phyloP scores from a whole-genome alignment of 1,140 invertebrate genomes.

The Palaemon carinicauda region DNA sequence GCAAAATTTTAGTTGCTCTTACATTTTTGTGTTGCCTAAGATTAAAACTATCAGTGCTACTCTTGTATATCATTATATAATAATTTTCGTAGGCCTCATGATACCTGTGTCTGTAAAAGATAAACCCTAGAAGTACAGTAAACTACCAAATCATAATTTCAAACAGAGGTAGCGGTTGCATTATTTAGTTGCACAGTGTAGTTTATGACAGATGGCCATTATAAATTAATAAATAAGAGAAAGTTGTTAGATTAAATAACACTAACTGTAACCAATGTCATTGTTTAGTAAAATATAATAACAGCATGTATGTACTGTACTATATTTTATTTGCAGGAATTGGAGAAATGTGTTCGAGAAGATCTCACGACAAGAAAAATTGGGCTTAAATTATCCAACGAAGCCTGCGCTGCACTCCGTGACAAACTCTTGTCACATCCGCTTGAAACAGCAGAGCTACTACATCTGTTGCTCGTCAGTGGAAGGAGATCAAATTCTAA shows the following conservation, averaged over 20 bases:
- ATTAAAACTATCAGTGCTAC: too few species aligned
- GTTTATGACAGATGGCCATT: too few species aligned
- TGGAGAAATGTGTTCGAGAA: background rate
- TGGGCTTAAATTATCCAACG: background rate
- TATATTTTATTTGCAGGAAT: constrained; percentile 36
- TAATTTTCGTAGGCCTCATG: too few species aligned
- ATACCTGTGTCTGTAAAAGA: too few species aligned
- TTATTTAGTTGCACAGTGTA: too few species aligned
- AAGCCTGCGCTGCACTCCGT: constrained; percentile 8
- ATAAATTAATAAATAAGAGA: too few species aligned
- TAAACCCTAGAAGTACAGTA: too few species aligned
- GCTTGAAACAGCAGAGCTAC: constrained; percentile 13
- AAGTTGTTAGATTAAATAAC: background rate
- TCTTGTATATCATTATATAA: too few species aligned
- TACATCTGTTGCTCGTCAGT: background rate
- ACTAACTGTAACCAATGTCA: background rate
- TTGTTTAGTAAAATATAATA: background rate
- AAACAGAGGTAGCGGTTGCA: too few species aligned
- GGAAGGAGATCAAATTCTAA: background rate
- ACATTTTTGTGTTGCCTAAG: too few species aligned
- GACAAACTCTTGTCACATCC: constrained; percentile 39
- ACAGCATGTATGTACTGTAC: background rate
- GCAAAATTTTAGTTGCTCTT: too few species aligned
- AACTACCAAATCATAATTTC: too few species aligned
- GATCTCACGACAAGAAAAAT: background rate